Base-by-base conservation (phyloP, 2,113 vertebrate species). In the Chroicocephalus ridibundus region DNA sequence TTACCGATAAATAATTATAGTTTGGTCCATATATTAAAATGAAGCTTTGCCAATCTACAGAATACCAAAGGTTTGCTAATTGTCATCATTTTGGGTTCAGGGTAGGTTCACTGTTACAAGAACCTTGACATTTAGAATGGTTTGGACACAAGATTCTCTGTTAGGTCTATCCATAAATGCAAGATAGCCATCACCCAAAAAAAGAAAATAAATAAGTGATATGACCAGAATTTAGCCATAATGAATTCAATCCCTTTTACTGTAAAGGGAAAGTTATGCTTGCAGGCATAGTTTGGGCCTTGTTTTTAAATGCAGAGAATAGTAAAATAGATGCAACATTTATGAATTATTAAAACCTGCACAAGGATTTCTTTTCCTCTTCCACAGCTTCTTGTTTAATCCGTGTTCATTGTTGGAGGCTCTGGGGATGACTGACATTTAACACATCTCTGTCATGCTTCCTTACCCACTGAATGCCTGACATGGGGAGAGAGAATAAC, bases 291-390 rank as follows among this genome's bases (percentile, higher is more conserved):
- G 95, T 92, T 95, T 96, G 90, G 93, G 84, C 79, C 86, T 94
- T 97, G 94, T 92, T 97, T 96, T 96, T 95, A 97, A 96, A 96
- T 93, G 96, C 96, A 95, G 84, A 90, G 96, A 95, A 96, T 60
- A 97, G 86, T 86, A 93, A 96, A 97, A 97, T 40, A 97, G 93
- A 96, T 90, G 86, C 91, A 95, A 90, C 0, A 25, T 84, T 93
- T 93, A 98, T 98, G 96, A 98, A 98, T 98, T 98, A 98, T 97
- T 98, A 95, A 97, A 95, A 91, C 82, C 92, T 65, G 82, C 92
- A 96, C 57, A 51, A 88, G 72, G 58, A 92, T 97, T 89, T 93
- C 64, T 94, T 90, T 82, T 78, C 64, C 83, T 82, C 49, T 92
- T 97, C 97, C 94, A 81, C 88, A 94, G 94, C 76, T 94, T 62